These are phyloP conservation scores for Terebella lapidaria DNA, from an alignment of 2,888 invertebrate genomes.

Conservation along the genomic window DNA sequence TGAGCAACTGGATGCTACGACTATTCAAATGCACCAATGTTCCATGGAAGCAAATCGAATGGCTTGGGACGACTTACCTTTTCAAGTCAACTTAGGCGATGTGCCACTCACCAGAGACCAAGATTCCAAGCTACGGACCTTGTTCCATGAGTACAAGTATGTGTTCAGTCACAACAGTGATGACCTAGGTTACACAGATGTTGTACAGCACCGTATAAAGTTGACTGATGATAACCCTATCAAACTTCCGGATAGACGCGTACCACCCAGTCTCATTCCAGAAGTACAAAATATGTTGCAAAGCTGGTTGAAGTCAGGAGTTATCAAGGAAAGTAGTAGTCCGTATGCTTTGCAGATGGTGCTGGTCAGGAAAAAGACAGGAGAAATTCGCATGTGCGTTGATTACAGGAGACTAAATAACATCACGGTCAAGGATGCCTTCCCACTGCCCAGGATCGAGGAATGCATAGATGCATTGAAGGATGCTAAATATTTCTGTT, in stretches of 20 bases:
- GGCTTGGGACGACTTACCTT: neutral
- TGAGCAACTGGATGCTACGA: too few relatives aligned
- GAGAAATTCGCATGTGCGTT: neutral
- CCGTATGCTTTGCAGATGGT: neutral
- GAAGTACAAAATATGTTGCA: neutral
- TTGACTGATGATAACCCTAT: conserved; percentile 1
- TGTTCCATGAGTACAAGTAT: too few relatives aligned
- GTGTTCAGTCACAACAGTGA: too few relatives aligned
- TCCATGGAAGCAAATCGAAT: neutral
- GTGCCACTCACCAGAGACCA: too few relatives aligned
- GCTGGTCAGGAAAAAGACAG: neutral
- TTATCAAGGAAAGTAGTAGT: neutral
- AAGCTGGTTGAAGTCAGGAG: neutral
- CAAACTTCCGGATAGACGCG: neutral
- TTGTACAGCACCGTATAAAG: neutral
- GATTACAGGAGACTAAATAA: conserved; percentile 2
- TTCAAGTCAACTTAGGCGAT: too few relatives aligned
- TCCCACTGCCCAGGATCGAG: neutral
- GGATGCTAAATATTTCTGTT: neutral
- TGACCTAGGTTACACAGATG: neutral
- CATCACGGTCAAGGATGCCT: neutral
- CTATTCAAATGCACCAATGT: too few relatives aligned
- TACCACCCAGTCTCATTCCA: neutral
- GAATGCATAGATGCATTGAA: neutral
- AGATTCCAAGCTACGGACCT: too few relatives aligned